phyloP scores from a whole-genome alignment of 2,888 invertebrate genomes.

The Aricia artaxerxes region DNA sequence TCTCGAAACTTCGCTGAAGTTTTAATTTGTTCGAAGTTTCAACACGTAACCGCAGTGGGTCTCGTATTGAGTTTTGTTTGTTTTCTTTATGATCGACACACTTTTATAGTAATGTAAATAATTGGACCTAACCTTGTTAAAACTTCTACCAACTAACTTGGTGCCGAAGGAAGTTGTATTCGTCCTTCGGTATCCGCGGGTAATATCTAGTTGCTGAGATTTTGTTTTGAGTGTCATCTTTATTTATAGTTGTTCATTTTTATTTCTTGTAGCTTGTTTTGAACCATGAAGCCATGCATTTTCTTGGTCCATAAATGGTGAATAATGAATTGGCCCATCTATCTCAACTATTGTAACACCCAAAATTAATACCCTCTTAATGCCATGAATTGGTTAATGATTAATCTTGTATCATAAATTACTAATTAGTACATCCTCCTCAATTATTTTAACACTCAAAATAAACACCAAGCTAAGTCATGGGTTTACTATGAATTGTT shows the following conservation, averaged over 20 bases:
- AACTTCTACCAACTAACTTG: background rate
- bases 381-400: too few species aligned
- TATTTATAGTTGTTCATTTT: background rate
- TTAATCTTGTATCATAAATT: too few species aligned
- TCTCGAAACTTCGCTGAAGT: background rate
- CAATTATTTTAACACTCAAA: too few species aligned
- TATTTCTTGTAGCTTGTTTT: background rate
- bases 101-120: background rate
- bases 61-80: background rate
- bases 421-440: too few species aligned
- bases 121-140: background rate
- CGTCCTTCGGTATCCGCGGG: background rate
- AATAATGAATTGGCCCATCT: too few species aligned
- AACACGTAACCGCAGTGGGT: background rate
- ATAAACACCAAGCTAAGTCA: too few species aligned
- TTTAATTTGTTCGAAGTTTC: slow-evolving; percentile 13
- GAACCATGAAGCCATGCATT: background rate
- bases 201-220: background rate
- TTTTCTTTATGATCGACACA: slow-evolving; percentile 2
- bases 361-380: too few species aligned
- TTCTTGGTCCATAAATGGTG: background rate
- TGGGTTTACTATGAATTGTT: too few species aligned
- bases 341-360: too few species aligned
- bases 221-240: background rate
- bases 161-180: background rate